Evolutionary conservation across 2,888 invertebrate genomes (phyloP), one percentile per base, ranked within the genome.

Genomic region (Andrena praecox): DNA sequence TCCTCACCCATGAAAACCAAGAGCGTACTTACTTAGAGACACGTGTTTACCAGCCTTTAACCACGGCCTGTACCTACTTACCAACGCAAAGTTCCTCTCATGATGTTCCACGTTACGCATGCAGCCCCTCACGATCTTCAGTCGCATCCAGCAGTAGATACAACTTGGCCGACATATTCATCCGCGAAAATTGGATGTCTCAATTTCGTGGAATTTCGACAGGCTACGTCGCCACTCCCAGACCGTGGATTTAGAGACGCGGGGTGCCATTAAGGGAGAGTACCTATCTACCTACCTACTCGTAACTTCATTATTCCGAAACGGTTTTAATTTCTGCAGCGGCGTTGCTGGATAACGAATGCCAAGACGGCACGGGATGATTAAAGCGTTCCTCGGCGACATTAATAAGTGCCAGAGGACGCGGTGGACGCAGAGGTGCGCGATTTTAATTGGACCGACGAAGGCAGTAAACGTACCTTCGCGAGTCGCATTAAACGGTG

Each of bases 361-460:
- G n/a, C 16, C 16, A 12, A 16, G 8, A 20, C 24, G 6, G 24
- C 0, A 12, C 16, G 1, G n/a, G 59, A 52, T 52, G 62, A 70
- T 77, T 42, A 63, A 56, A 56, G 29, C 56, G 52, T 62, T 69
- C 59, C 31, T 54, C 27, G 42, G 29, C 8, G 62, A 74, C 24
- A n/a, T 74, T 76, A 56, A 56, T 67, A 48, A 59, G 73, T 56
- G 64, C 33, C 64, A 56, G 64, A 54, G 33, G 62, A 76, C 31
- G 35, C 33, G 31, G 27, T n/a, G 48, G 33, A 50, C n/a, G 60
- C 27, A 60, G 54, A 52, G 73, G 29, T 31, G 70, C 24, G 35
- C 31, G 75, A 74, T 63, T 42, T 76, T 76, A 74, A 76, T 76
- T 16, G 74, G 54, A 63, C 42, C 62, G n/a, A 54, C 31, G 16